phyloP scores from a whole-genome alignment of 2,113 vertebrate genomes.

The Rhadina sibilatrix region DNA sequence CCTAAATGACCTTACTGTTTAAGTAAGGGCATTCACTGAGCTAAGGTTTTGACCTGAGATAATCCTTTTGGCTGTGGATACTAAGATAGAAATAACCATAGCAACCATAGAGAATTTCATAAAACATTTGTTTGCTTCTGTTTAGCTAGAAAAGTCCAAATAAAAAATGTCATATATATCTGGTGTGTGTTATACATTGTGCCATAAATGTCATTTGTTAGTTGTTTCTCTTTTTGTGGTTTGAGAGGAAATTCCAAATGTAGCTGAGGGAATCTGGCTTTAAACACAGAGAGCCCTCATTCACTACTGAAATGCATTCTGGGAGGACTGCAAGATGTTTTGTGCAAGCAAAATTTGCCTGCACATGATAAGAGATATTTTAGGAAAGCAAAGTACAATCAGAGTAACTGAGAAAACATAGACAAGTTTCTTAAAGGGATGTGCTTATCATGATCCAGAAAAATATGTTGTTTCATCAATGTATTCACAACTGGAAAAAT shows the following conservation, averaged over 20 bases:
- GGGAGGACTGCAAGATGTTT: constrained; percentile 55
- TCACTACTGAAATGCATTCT: constrained; percentile 56
- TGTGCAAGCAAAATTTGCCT: constrained; percentile 36
- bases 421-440: not conserved
- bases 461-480: not conserved
- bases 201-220: constrained; percentile 70
- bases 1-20: constrained; percentile 1
- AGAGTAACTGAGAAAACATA: not conserved
- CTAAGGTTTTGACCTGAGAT: constrained; percentile 29
- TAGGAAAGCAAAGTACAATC: not conserved
- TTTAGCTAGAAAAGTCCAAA: constrained; percentile 61
- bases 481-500: not conserved
- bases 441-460: not conserved
- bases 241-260: constrained; percentile 69
- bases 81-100: constrained; percentile 39
- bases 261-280: constrained; percentile 62
- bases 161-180: constrained; percentile 68
- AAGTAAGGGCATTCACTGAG: not conserved
- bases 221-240: constrained; percentile 71
- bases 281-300: constrained; percentile 51
- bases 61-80: constrained; percentile 16
- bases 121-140: constrained; percentile 68
- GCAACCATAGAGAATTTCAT: constrained; percentile 54
- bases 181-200: constrained; percentile 68
- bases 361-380: constrained; percentile 34